A percentile compares a stretch with the other conserved stretches of the same genome.
These are phyloP conservation scores for Laothoe populi DNA, from an alignment of 2,888 invertebrate species.

Conservation along the genomic window DNA sequence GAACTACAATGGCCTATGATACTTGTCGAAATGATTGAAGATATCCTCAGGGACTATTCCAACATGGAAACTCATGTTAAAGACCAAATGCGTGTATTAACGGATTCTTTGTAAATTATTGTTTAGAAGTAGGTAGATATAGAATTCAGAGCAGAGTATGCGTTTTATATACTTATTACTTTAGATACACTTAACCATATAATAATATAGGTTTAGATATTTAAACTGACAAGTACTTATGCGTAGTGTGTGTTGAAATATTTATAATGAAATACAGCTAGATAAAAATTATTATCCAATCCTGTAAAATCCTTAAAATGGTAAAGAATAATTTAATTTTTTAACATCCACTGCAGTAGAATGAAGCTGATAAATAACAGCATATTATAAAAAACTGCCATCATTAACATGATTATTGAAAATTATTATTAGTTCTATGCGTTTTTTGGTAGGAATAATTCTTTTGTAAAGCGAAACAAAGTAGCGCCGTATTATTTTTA, in stretches of 20 bases:
- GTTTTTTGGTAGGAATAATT: no score
- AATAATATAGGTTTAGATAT: no score
- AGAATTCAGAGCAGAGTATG: background rate
- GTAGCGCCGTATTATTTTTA: no score
- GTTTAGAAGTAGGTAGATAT: background rate
- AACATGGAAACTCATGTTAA: slow-evolving; percentile 92
- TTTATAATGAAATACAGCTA: background rate
- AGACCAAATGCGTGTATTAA: slow-evolving; percentile 84
- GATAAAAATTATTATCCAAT: background rate
- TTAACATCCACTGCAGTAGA: no score
- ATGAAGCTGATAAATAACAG: no score
- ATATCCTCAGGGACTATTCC: slow-evolving; percentile 91
- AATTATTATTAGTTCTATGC: no score
- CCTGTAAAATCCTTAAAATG: background rate
- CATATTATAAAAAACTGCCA: background rate
- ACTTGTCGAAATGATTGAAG: slow-evolving; percentile 90
- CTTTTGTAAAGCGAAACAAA: no score
- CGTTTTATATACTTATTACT: no score
- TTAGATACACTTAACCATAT: no score
- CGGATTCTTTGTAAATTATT: slow-evolving; percentile 59
- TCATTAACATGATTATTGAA: no score
- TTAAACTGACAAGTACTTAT: no score
- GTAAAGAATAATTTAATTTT: background rate
- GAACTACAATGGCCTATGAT: slow-evolving; percentile 92
- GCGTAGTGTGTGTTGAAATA: no score